Evolutionary conservation across 1,140 invertebrate species (phyloP).

Genomic region (Neodiprion fabricii): DNA sequence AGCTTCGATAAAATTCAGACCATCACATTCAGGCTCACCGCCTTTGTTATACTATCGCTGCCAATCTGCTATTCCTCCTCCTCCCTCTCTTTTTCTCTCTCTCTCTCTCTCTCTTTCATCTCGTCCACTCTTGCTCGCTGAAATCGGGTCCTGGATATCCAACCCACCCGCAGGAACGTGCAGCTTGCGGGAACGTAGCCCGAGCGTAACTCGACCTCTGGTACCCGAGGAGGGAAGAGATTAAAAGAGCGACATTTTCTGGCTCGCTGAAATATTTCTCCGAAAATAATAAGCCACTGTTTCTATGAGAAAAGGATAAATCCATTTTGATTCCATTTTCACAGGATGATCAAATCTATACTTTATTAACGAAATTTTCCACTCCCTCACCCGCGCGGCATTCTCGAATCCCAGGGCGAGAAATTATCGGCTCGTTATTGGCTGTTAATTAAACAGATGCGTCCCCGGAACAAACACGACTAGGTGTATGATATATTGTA

Average conservation of each 20-base stretch:
- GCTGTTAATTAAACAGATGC: neutral
- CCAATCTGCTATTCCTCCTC: conserved; percentile 32
- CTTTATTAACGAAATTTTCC: too few species aligned
- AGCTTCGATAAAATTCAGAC: conserved; percentile 39
- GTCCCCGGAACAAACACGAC: neutral
- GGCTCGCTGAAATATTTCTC: neutral
- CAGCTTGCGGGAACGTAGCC: neutral
- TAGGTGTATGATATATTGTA: neutral
- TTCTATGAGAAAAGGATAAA: too few species aligned
- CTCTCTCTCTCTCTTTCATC: conserved; percentile 10
- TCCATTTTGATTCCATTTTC: too few species aligned
- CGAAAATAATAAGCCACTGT: neutral
- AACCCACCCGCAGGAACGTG: neutral
- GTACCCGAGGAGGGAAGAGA: neutral
- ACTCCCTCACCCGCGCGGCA: too few species aligned
- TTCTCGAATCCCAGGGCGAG: neutral
- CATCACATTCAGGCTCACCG: conserved; percentile 29
- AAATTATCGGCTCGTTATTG: neutral
- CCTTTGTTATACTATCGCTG: conserved; percentile 33
- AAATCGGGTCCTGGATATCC: neutral
- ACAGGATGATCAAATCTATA: too few species aligned
- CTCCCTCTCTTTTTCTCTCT: conserved; percentile 14
- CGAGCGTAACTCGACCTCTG: neutral
- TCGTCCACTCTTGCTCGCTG: conserved; percentile 12
- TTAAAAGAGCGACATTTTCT: neutral